Evolutionary conservation across 2,113 vertebrate genomes (phyloP).

Genomic region (Isurus oxyrinchus): DNA sequence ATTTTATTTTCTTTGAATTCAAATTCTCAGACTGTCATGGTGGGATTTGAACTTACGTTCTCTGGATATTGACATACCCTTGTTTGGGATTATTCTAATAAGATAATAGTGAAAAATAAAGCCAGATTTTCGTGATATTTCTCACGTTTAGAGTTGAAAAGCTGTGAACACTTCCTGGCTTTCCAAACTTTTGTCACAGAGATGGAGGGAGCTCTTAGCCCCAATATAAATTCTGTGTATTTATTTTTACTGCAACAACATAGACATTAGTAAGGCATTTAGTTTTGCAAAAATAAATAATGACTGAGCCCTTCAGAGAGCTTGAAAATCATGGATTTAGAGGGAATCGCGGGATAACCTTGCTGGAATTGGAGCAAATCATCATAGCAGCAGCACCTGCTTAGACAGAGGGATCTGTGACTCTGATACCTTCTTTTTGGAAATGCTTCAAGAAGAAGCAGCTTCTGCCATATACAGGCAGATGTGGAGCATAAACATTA

Average conservation of each 20-base stretch:
- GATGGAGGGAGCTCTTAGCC: too few species aligned
- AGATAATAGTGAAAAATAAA: not conserved
- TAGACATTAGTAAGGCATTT: not conserved
- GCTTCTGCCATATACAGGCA: not conserved
- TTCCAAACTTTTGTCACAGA: not conserved
- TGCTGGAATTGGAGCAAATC: not conserved
- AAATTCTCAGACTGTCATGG: not conserved
- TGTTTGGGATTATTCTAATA: not conserved
- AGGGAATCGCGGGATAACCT: not conserved
- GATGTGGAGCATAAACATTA: not conserved
- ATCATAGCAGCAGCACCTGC: not conserved
- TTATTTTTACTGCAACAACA: not conserved
- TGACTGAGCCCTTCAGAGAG: not conserved
- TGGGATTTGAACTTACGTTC: not conserved
- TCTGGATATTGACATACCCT: not conserved
- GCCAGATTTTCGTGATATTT: not conserved
- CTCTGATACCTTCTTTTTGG: not conserved
- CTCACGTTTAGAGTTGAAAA: not conserved
- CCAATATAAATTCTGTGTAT: not conserved
- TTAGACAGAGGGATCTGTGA: not conserved
- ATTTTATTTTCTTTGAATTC: not conserved
- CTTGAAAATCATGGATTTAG: not conserved
- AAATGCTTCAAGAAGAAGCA: not conserved
- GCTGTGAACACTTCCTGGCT: not conserved
- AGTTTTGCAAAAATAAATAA: slow-evolving; percentile 14